phyloP scores from a whole-genome alignment of 2,113 vertebrate species.

The Miniopterus natalensis region DNA sequence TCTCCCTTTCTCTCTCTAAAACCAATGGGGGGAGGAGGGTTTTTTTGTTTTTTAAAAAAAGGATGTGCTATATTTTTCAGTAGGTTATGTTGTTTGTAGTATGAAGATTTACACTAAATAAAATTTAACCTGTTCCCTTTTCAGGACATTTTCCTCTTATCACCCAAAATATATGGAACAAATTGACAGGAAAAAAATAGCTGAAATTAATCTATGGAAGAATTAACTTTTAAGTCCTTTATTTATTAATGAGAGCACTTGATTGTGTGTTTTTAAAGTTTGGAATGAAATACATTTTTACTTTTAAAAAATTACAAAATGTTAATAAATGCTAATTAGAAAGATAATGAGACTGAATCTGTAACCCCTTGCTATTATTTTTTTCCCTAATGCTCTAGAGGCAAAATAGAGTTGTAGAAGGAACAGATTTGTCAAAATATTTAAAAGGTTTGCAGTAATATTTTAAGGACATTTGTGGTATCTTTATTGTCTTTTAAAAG shows the following conservation, averaged over 20 bases:
- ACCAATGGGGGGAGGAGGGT: background rate
- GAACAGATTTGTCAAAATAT: background rate
- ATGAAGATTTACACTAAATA: conserved; percentile 6
- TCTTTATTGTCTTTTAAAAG: conserved; percentile 29
- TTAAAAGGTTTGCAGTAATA: conserved; percentile 37
- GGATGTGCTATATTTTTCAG: conserved; percentile 39
- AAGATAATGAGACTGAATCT: background rate
- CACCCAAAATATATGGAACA: conserved; percentile 16
- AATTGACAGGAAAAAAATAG: conserved; percentile 25
- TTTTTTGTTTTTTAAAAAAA: background rate
- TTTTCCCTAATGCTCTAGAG: background rate
- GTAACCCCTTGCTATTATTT: background rate
- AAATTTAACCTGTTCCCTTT: conserved; percentile 58
- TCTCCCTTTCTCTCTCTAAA: background rate
- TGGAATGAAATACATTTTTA: conserved; percentile 25
- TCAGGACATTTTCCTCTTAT: conserved; percentile 44
- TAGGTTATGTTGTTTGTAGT: conserved; percentile 10
- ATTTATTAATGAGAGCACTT: background rate
- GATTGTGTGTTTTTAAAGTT: conserved; percentile 10
- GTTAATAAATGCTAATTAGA: conserved; percentile 3
- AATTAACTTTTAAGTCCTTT: conserved; percentile 44
- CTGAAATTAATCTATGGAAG: conserved; percentile 24
- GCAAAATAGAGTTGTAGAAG: background rate
- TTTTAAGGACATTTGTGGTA: conserved; percentile 11
- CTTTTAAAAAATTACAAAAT: conserved; percentile 9